Conservation (phyloP, 2,113 vertebrate genomes). For the Diadophis punctatus region DNA sequence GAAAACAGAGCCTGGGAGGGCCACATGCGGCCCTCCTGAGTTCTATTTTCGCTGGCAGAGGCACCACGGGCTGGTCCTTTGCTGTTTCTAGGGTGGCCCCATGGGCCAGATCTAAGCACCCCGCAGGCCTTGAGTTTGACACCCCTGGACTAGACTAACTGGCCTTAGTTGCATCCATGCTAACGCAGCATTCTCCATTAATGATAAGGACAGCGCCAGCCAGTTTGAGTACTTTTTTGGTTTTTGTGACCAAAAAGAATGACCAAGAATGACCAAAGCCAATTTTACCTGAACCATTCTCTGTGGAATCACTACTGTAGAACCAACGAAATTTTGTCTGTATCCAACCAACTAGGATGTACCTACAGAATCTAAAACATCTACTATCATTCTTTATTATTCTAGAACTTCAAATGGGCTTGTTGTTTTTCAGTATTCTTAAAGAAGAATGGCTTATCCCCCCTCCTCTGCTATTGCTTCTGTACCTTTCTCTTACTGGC, state of each 20-base stretch:
- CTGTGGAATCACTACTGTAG: not conserved
- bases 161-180: not conserved
- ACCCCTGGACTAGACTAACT: not conserved
- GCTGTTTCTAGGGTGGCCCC: too few relatives aligned
- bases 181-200: not conserved
- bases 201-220: not conserved
- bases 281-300: not conserved
- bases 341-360: not conserved
- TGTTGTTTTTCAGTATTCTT: not conserved
- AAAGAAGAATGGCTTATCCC: not conserved
- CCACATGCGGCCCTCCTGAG: too few relatives aligned
- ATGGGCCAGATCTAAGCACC: too few relatives aligned
- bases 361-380: not conserved
- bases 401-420: not conserved
- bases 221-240: not conserved
- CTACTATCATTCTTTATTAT: not conserved
- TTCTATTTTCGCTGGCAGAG: too few relatives aligned
- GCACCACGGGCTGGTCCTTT: too few relatives aligned
- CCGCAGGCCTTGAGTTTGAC: too few relatives aligned
- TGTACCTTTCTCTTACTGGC: not conserved
- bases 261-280: not conserved
- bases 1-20: too few relatives aligned
- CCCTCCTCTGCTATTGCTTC: not conserved
- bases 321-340: not conserved
- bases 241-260: not conserved